Evolutionary conservation across 2,888 invertebrate species (phyloP), one percentile per base, ranked within the genome.

Genomic region (Oscheius sp.): DNA sequence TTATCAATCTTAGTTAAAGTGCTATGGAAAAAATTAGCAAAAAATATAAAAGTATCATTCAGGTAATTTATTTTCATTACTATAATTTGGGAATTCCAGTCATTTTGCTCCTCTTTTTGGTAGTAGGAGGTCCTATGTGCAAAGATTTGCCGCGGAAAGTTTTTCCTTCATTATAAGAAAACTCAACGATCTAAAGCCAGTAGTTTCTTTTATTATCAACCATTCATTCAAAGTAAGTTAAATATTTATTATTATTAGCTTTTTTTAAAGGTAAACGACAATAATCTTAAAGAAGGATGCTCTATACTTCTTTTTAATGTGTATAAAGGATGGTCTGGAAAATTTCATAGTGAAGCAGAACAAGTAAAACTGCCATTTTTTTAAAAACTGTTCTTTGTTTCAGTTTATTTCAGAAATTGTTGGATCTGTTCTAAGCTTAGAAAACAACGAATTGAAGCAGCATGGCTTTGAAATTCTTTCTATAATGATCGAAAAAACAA

Each of bases 91-190:
- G 5, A 37, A 23, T 64, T 76, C 66, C 69, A 82, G 79, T 42
- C 75, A 78, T 3, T 74, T 83, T 23, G 55, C 74, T 1, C 88
- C 96, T 4, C 87, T 96, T 39, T 92, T 92, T 79, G 91, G 92
- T 63, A 89, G 89, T n/a, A 91, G 92, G 82, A 93, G 93, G 27
- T 91, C 91, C 73, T 94, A 95, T 86, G 91, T 96, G 25, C 92
- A 93, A 79, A 92, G 92, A 84, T 97, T 96, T 90, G 95, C 96
- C 3, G 94, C 95, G 0, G 95, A 96, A 88, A 93, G 95, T 88
- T 96, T 96, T 90, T 93, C 96, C 0, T 96, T 94, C 89, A 92
- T 97, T 1, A 92, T 94, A 2, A 90, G 96, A 76, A 89, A 89
- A 85, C 87, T 88, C 55, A 73, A 71, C 3, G 73, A 72, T 53